Evolutionary conservation across 2,888 invertebrate genomes (phyloP), one percentile per base, ranked within the genome.

Genomic region (Calameuta filiformis): DNA sequence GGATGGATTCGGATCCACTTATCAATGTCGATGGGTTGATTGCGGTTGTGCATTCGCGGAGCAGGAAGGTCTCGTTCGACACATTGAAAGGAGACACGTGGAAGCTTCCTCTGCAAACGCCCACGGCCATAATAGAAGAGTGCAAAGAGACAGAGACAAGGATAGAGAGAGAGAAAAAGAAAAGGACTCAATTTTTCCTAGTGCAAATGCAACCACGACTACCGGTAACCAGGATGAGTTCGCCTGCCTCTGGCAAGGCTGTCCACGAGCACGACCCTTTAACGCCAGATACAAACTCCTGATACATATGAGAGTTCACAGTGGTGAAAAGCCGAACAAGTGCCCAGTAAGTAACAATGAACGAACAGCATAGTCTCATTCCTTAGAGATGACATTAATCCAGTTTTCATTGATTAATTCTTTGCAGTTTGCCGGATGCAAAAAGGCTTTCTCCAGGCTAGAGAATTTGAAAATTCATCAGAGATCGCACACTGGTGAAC

Each of bases 391-490:
- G 15, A n/a, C 56, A 23, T 56, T 56, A 56, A 56, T 56, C 23
- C 23, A 56, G 23, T 23, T 56, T 23, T 56, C 2, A 56, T 56
- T 56, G 2, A 56, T 56, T 9, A 2, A 23, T 56, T 56, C 80
- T 82, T 92, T 93, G 73, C 93, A 99, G 99, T 98, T 98, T 92
- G 95, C 96, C 76, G 97, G 97, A 0, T 99, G 99, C 91, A 95
- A 95, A 79, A 99, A 99, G 91, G 98, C 98, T 0, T 99, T 99
- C 93, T 98, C 98, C 1, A 94, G 99, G 0, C 93, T 99, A 85
- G 99, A 99, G 92, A 99, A 99, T 92, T 93, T 99, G 85, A 99
- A 99, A 93, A 99, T 99, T 85, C 99, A 99, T 92, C 96, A 98
- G 81, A 93, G 98, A 68, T 98, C 98, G 1, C 98, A 98, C 91